phyloP scores from a whole-genome alignment of 2,113 vertebrate species.

The Entomyzon cyanotis region DNA sequence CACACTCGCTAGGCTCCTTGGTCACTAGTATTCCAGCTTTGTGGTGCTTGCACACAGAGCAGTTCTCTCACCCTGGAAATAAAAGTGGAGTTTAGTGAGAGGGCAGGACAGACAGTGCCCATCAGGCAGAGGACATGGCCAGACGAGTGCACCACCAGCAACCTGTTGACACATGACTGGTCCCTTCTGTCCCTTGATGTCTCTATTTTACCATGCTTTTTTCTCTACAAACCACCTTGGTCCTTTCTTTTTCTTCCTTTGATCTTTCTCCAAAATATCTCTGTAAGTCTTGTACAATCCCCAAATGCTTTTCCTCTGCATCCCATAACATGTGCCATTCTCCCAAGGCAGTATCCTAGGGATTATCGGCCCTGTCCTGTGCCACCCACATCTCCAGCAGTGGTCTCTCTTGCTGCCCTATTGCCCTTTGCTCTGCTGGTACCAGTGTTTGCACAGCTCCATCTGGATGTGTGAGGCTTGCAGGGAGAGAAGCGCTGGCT shows the following conservation, averaged over 20 bases:
- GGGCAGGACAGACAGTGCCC: not conserved
- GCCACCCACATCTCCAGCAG: not conserved
- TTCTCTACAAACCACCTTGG: not conserved
- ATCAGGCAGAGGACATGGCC: too few relatives aligned
- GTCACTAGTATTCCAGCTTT: not conserved
- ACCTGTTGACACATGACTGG: rapidly evolving
- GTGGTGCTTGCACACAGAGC: not conserved
- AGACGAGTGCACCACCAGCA: rapidly evolving
- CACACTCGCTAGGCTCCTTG: rapidly evolving
- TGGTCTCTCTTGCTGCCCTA: not conserved
- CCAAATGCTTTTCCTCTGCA: not conserved
- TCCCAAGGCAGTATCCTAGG: not conserved
- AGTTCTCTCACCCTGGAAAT: not conserved
- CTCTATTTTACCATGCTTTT: not conserved
- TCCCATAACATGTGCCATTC: rapidly evolving
- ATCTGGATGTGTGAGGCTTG: not conserved
- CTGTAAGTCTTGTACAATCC: not conserved
- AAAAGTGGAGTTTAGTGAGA: not conserved
- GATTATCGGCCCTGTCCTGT: not conserved
- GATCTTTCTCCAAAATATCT: not conserved
- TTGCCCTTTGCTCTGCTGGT: not conserved
- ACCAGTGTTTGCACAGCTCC: rapidly evolving
- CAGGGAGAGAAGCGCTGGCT: rapidly evolving
- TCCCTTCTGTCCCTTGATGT: not conserved
- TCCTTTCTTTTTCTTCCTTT: not conserved